Percentiles rank a stretch among this genome's conserved stretches.
Conservation (phyloP, 2,113 vertebrate species). For the Peromyscus californicus region DNA sequence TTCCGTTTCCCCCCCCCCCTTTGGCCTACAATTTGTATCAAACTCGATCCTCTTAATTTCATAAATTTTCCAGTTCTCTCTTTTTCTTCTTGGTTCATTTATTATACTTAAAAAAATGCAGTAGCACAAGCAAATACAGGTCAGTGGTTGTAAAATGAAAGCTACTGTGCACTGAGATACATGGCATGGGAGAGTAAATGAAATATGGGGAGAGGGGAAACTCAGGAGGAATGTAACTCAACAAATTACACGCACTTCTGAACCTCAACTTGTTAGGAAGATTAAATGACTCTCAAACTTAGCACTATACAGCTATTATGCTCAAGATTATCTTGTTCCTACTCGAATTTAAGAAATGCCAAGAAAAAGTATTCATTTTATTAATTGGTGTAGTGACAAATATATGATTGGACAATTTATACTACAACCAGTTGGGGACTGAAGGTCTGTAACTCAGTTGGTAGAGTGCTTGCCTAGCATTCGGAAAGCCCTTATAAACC, state of each 20-base stretch:
- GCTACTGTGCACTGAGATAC: slow-evolving; percentile 5
- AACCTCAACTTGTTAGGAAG: background rate
- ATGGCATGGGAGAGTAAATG: background rate
- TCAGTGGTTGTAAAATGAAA: slow-evolving; percentile 48
- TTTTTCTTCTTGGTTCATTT: slow-evolving; percentile 50
- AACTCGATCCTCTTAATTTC: background rate
- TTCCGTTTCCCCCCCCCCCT: background rate
- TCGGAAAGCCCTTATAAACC: background rate
- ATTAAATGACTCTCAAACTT: background rate
- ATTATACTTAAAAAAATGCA: background rate
- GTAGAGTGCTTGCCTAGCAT: background rate
- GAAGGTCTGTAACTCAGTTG: background rate
- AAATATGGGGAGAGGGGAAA: background rate
- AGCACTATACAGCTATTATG: background rate
- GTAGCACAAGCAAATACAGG: background rate
- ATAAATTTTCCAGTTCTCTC: background rate
- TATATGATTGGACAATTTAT: background rate
- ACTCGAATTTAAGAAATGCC: slow-evolving; percentile 14
- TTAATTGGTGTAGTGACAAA: background rate
- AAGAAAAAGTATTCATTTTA: slow-evolving; percentile 2
- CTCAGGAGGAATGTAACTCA: background rate
- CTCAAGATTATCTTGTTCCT: background rate
- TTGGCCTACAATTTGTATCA: background rate
- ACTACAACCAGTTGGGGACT: background rate
- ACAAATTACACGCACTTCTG: background rate